Evolutionary conservation across 2,113 vertebrate genomes (phyloP).

Genomic region (Trachemys scripta): DNA sequence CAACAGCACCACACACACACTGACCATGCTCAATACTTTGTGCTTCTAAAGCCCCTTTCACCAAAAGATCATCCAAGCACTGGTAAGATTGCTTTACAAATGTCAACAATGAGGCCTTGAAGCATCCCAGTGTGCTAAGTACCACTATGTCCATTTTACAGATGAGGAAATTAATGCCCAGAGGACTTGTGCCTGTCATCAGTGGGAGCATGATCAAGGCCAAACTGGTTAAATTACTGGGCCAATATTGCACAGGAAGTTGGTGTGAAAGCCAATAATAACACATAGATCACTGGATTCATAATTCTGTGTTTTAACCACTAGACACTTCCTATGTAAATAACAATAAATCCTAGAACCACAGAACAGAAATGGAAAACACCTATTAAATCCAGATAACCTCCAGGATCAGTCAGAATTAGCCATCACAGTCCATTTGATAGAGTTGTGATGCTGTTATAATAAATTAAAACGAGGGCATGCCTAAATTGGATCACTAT

Average conservation of each 20-base stretch:
- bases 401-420: background rate
- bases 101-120: background rate
- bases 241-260: background rate
- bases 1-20: rapidly evolving
- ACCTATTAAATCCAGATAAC: background rate
- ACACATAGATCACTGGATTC: rapidly evolving
- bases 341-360: background rate
- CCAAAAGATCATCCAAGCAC: rapidly evolving
- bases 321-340: background rate
- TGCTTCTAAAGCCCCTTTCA: background rate
- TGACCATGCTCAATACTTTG: background rate
- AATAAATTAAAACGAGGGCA: rapidly evolving
- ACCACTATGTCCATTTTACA: no score
- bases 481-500: background rate
- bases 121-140: background rate
- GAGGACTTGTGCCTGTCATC: background rate
- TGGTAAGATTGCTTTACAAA: background rate
- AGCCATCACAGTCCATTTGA: background rate
- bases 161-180: background rate
- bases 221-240: background rate
- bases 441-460: rapidly evolving
- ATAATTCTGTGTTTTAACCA: background rate
- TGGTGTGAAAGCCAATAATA: background rate
- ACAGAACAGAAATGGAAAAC: rapidly evolving
- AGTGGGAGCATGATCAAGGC: rapidly evolving